Evolutionary conservation across 2,888 invertebrate species (phyloP).

Genomic region (Tipula unca): DNA sequence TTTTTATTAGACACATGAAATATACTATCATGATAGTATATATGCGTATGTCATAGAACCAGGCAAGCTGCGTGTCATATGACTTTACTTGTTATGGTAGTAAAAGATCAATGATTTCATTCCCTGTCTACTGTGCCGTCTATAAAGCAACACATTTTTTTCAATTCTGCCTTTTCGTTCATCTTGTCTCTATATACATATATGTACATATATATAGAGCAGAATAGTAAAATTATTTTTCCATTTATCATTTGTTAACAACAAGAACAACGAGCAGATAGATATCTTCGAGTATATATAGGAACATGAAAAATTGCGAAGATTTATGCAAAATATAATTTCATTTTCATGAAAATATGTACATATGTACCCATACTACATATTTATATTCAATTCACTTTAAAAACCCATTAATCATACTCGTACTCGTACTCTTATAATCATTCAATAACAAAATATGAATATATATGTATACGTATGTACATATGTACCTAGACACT

Average conservation of each 20-base stretch:
- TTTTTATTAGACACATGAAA: not conserved
- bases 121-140: not conserved
- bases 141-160: not conserved
- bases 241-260: not conserved
- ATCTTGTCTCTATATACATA: not conserved
- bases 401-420: not conserved
- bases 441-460: not conserved
- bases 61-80: not conserved
- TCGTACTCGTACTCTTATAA: not conserved
- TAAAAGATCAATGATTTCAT: not conserved
- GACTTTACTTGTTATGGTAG: not conserved
- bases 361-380: not conserved
- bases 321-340: not conserved
- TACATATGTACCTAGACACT: not conserved
- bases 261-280: not conserved
- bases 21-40: not conserved
- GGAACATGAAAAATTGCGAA: not conserved
- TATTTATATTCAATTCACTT: not conserved
- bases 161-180: not conserved
- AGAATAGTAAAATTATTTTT: not conserved
- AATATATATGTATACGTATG: not conserved
- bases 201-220: too few species aligned
- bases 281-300: not conserved
- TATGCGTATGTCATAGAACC: not conserved
- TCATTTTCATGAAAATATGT: not conserved